Evolutionary conservation across 2,888 invertebrate genomes (phyloP).

Genomic region (Criorhina ranunculi): DNA sequence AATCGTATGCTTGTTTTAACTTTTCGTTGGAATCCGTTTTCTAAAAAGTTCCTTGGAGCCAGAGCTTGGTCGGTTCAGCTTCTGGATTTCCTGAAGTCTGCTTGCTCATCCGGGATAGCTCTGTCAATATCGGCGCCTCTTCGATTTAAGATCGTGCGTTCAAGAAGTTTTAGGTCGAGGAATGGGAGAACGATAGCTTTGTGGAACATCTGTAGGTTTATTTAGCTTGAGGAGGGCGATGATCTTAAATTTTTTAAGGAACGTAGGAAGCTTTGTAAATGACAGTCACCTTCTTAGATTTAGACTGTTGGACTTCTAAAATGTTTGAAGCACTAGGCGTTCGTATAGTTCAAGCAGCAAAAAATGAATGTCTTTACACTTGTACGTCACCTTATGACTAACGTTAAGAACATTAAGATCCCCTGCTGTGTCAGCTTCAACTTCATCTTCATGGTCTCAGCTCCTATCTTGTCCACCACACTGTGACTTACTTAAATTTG

Average conservation of each 20-base stretch:
- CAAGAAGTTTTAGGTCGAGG: background rate
- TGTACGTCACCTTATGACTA: too few species aligned
- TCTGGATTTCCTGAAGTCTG: too few species aligned
- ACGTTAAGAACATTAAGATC: too few species aligned
- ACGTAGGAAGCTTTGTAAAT: background rate
- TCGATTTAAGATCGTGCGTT: background rate
- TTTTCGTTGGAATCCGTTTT: too few species aligned
- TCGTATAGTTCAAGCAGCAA: too few species aligned
- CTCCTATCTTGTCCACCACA: conserved; percentile 22
- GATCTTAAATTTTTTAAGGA: background rate
- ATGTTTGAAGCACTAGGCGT: too few species aligned
- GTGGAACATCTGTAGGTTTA: background rate
- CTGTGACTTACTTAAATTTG: conserved; percentile 15
- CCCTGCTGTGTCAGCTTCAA: too few species aligned
- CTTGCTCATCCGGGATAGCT: background rate
- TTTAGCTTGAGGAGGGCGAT: background rate
- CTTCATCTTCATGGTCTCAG: too few species aligned
- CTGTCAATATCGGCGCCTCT: background rate
- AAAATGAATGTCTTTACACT: too few species aligned
- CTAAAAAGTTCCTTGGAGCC: too few species aligned
- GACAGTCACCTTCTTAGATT: background rate
- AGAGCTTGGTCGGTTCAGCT: too few species aligned
- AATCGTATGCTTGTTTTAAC: too few species aligned
- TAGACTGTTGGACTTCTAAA: background rate
- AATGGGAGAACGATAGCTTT: background rate